Evolutionary conservation across 2,797 vertebrate genomes (phyloP).

Genomic region (Psittacula derbiana): DNA sequence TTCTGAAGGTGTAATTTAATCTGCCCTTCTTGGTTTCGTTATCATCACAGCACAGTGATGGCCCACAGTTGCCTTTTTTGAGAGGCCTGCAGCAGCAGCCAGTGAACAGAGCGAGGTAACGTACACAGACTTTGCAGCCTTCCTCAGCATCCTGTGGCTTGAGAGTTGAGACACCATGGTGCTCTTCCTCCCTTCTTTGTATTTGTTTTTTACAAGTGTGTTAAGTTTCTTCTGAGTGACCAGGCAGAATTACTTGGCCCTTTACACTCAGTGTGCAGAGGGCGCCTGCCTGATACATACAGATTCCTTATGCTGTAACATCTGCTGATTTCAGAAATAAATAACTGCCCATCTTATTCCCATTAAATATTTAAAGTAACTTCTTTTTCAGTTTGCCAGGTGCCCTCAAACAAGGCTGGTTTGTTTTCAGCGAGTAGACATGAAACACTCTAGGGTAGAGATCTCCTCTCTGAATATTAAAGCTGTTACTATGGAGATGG

Average conservation of each 20-base stretch:
- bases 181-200: not conserved
- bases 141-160: not conserved
- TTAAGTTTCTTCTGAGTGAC: not conserved
- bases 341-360: not conserved
- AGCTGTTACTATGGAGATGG: constrained; percentile 64
- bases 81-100: not conserved
- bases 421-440: not conserved
- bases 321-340: not conserved
- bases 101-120: not conserved
- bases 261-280: not conserved
- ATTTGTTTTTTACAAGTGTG: not conserved
- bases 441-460: not conserved
- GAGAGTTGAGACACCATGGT: not conserved
- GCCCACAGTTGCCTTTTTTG: not conserved
- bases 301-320: not conserved
- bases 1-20: not conserved
- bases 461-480: constrained; percentile 46
- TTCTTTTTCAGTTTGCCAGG: not conserved
- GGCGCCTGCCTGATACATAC: not conserved
- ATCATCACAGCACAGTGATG: not conserved
- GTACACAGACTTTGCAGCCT: not conserved
- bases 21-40: not conserved
- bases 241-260: not conserved
- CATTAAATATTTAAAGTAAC: constrained; percentile 24
- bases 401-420: not conserved